Conservation (phyloP, 2,113 vertebrate genomes). For the Oryzias melastigma region DNA sequence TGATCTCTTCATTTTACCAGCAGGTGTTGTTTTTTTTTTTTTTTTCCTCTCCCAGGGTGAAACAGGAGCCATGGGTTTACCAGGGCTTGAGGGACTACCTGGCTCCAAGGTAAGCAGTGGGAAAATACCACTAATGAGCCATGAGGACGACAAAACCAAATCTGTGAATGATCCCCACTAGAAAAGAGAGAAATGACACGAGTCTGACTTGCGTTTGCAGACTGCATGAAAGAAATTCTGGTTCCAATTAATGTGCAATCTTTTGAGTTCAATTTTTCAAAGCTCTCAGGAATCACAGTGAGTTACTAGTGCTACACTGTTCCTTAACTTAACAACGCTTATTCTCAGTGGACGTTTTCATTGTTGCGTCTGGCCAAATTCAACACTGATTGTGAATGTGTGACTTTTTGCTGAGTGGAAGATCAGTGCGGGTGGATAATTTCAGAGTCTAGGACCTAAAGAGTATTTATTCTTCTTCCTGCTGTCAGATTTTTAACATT, state of each 20-base stretch:
- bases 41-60: conserved; percentile 84
- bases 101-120: conserved; percentile 87
- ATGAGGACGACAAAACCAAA: no score
- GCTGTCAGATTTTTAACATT: conserved; percentile 28
- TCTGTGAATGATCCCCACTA: conserved; percentile 1
- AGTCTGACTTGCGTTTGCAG: conserved; percentile 1
- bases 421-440: conserved; percentile 10
- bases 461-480: conserved; percentile 25
- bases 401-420: conserved; percentile 17
- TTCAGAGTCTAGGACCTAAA: conserved; percentile 19
- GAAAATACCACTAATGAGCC: not conserved
- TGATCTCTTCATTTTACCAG: conserved; percentile 26
- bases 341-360: conserved; percentile 1
- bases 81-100: conserved; percentile 92
- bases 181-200: conserved; percentile 12
- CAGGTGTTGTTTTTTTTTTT: conserved; percentile 50
- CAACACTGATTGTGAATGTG: conserved; percentile 4
- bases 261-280: not conserved
- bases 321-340: conserved; percentile 6
- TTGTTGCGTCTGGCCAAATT: not conserved
- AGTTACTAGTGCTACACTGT: not conserved
- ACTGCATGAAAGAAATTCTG: conserved; percentile 1
- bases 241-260: not conserved
- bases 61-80: conserved; percentile 91
- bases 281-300: conserved; percentile 5